Conservation (phyloP, 2,113 vertebrate species). For the Phaethon lepturus region DNA sequence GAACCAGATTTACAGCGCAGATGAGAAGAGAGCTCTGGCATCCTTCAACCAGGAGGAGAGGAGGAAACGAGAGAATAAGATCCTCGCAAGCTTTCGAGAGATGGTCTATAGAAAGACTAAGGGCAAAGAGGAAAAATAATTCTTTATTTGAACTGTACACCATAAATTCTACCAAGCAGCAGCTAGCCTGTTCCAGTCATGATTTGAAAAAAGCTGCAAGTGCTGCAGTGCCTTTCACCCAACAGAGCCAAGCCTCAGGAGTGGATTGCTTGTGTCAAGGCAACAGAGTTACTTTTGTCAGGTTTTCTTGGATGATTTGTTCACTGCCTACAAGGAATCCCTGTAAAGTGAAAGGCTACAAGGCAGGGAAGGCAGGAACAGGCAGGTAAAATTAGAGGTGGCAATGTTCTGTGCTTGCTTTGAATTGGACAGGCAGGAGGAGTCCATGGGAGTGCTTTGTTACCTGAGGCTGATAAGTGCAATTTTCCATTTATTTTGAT, state of each 20-base stretch:
- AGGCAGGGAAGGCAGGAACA: neutral
- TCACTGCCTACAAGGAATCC: neutral
- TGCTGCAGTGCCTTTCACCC: conserved; percentile 59
- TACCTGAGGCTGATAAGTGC: neutral
- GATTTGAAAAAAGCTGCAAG: conserved; percentile 16
- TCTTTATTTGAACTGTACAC: neutral
- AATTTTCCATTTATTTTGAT: neutral
- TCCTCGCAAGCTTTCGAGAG: conserved; percentile 95
- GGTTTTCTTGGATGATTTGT: neutral
- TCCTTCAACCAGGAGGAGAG: conserved; percentile 98
- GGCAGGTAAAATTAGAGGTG: neutral
- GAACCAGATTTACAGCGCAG: conserved; percentile 98
- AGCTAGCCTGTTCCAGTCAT: neutral
- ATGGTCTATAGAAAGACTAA: conserved; percentile 99
- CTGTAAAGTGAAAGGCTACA: neutral
- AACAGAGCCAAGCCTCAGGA: neutral
- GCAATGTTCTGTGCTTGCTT: rapidly evolving
- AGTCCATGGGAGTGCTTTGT: neutral
- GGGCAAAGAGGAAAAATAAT: conserved; percentile 93
- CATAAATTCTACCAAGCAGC: neutral
- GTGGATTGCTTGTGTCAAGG: neutral
- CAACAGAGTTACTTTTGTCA: neutral
- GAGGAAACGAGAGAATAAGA: conserved; percentile 95
- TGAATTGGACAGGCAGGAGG: neutral
- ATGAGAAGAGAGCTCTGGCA: conserved; percentile 94